A percentile compares a stretch with the other conserved stretches of the same genome.
phyloP scores from a whole-genome alignment of 2,113 vertebrate genomes.

The Ammodytes marinus region DNA sequence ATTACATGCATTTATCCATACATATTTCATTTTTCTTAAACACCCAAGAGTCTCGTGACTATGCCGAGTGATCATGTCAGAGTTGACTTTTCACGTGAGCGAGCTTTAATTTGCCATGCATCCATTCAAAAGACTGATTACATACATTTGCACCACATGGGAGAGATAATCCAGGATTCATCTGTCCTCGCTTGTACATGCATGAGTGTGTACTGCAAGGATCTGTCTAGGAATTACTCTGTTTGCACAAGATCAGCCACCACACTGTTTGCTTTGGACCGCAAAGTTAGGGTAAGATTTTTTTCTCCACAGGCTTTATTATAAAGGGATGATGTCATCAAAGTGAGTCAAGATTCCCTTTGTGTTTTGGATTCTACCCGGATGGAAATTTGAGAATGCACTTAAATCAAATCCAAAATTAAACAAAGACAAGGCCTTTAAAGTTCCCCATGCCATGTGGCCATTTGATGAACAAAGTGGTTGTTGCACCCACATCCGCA shows the following conservation, averaged over 20 bases:
- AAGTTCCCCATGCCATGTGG: constrained; percentile 4
- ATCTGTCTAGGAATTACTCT: constrained; percentile 24
- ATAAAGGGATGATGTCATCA: constrained; percentile 3
- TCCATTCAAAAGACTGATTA: constrained; percentile 37
- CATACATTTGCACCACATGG: constrained; percentile 6
- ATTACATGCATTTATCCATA: constrained; percentile 20
- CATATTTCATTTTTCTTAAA: neutral
- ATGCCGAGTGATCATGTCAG: constrained; percentile 10
- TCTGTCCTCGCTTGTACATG: neutral
- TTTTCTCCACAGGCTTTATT: constrained; percentile 6
- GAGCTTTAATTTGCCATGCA: constrained; percentile 41
- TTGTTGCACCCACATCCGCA: constrained; percentile 23
- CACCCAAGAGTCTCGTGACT: constrained; percentile 11
- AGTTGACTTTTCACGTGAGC: constrained; percentile 7
- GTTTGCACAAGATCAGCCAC: constrained; percentile 6
- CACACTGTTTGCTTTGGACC: neutral
- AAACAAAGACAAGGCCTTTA: constrained; percentile 32
- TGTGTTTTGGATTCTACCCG: constrained; percentile 4
- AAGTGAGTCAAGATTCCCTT: neutral
- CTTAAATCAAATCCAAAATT: constrained; percentile 28
- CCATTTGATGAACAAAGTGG: constrained; percentile 31
- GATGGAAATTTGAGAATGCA: constrained; percentile 46
- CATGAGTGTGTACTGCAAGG: neutral
- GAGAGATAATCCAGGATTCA: constrained; percentile 40
- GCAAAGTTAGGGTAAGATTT: neutral